Percentiles rank a stretch among this genome's conserved stretches.
phyloP scores from a whole-genome alignment of 1,140 invertebrate genomes.

The Calephelis nemesis region DNA sequence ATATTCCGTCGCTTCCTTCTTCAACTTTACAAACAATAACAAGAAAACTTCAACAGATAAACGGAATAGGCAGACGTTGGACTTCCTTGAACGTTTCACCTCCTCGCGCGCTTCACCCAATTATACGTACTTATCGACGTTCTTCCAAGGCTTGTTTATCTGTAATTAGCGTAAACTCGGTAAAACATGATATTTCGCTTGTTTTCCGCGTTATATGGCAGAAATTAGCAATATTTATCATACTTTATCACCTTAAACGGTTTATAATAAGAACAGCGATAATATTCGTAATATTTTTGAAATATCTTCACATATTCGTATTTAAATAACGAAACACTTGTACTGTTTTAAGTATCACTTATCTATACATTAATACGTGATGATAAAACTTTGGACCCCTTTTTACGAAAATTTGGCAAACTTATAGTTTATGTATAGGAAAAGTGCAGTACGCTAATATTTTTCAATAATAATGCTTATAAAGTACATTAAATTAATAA shows the following conservation, averaged over 20 bases:
- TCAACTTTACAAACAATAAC: conserved; percentile 6
- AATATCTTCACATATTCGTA: no score
- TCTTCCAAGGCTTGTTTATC: conserved; percentile 12
- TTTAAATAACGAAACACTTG: no score
- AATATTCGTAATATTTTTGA: background rate
- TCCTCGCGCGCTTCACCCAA: conserved; percentile 6
- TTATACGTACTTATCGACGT: conserved; percentile 16
- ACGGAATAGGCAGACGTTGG: background rate
- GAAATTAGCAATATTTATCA: conserved; percentile 14
- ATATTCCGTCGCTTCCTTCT: background rate
- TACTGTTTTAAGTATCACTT: no score
- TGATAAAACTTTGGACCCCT: no score
- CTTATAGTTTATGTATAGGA: no score
- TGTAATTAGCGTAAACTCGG: conserved; percentile 2
- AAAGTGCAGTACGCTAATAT: no score
- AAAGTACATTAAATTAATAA: no score
- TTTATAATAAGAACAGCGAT: background rate
- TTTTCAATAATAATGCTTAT: no score
- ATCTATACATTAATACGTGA: no score
- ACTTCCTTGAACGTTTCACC: conserved; percentile 12
- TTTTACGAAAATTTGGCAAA: no score
- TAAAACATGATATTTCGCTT: conserved; percentile 9
- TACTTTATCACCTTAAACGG: conserved; percentile 1
- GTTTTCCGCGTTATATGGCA: conserved; percentile 3
- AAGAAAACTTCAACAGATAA: background rate